These are phyloP conservation scores for Mormoops blainvillei DNA, from an alignment of 2,113 vertebrate species.

Conservation along the genomic window DNA sequence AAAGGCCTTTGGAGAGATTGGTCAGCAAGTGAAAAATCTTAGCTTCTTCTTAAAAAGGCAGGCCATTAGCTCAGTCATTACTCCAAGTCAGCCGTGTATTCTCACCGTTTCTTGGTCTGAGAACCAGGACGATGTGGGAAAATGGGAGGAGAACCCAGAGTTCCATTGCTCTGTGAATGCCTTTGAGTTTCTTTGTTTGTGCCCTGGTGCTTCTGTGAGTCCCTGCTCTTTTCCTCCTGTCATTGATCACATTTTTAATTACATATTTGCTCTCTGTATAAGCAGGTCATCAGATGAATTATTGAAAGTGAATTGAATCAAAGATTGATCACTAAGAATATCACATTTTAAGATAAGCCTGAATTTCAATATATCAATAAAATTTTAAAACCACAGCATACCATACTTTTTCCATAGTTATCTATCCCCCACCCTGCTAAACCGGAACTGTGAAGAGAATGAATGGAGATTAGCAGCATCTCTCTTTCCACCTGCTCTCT, in stretches of 20 bases:
- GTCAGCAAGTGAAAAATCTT: background rate
- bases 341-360: background rate
- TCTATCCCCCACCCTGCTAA: background rate
- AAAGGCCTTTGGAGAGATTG: background rate
- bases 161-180: background rate
- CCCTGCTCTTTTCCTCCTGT: background rate
- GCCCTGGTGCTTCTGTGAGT: too few relatives aligned
- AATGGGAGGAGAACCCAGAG: background rate
- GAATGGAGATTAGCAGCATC: background rate
- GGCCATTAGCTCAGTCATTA: background rate
- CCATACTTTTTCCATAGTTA: background rate
- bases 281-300: background rate
- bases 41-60: background rate
- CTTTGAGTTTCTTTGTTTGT: background rate
- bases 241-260: background rate
- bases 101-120: background rate
- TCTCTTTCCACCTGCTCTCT: background rate
- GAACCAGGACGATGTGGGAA: background rate
- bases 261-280: background rate
- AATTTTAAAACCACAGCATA: background rate
- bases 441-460: background rate
- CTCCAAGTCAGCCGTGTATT: background rate
- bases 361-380: background rate
- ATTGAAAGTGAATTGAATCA: background rate
- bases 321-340: background rate